Evolutionary conservation across 2,797 vertebrate genomes (phyloP).

Genomic region (Atherinosoma microstoma): DNA sequence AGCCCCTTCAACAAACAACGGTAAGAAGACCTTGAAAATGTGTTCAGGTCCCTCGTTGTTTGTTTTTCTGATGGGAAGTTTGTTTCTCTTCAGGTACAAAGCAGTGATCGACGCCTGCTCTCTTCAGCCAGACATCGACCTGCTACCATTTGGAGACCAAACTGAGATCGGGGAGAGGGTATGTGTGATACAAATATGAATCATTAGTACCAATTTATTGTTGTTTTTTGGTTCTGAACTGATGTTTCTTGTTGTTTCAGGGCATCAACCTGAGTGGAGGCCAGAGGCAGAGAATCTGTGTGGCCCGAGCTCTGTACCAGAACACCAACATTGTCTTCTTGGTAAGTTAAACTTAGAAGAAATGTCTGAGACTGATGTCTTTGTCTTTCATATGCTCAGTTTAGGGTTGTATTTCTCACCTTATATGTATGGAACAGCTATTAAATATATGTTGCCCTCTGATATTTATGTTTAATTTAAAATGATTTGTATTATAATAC

Average conservation of each 20-base stretch:
- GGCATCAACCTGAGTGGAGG: slow-evolving; percentile 98
- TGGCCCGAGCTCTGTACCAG: slow-evolving; percentile 96
- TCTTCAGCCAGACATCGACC: slow-evolving; percentile 96
- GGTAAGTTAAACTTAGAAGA: slow-evolving; percentile 80
- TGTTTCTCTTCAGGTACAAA: slow-evolving; percentile 88
- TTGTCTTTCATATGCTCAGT: no score
- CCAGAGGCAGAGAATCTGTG: slow-evolving; percentile 96
- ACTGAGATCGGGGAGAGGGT: slow-evolving; percentile 99
- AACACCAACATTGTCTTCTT: slow-evolving; percentile 98
- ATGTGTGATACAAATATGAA: slow-evolving; percentile 9
- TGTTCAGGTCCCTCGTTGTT: neutral
- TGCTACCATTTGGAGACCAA: slow-evolving; percentile 97
- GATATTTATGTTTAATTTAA: no score
- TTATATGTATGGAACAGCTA: no score
- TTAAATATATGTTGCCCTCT: no score
- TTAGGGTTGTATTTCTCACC: no score
- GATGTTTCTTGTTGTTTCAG: slow-evolving; percentile 70
- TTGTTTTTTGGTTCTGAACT: neutral
- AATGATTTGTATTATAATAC: no score
- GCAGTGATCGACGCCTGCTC: slow-evolving; percentile 97
- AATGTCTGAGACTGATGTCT: no score
- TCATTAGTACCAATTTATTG: neutral
- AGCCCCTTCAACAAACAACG: slow-evolving; percentile 95
- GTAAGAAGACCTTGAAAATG: slow-evolving; percentile 51
- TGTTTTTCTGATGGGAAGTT: neutral